Evolutionary conservation across 1,140 invertebrate genomes (phyloP).

Genomic region (Oscheius sp.): DNA sequence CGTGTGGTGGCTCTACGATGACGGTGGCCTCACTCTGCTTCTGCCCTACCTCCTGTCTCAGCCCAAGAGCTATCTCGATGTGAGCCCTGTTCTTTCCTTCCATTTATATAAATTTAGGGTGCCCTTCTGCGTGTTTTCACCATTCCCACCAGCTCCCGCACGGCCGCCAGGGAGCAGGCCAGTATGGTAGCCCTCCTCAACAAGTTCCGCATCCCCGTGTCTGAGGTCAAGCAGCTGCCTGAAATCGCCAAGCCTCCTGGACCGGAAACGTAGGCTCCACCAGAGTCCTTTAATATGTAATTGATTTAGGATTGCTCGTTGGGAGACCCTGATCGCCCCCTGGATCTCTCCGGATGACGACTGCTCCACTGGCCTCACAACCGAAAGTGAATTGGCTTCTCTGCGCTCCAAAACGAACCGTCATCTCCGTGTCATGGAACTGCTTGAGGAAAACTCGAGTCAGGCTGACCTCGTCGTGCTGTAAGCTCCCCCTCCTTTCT

Average conservation of each 20-base stretch:
- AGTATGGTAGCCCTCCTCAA: conserved; percentile 90
- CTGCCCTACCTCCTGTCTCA: conserved; percentile 83
- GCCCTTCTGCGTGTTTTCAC: conserved; percentile 87
- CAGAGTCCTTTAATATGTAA: no score
- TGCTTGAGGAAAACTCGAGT: conserved; percentile 51
- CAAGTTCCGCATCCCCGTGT: conserved; percentile 94
- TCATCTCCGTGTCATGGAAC: conserved; percentile 53
- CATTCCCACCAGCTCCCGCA: conserved; percentile 83
- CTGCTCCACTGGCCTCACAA: conserved; percentile 47
- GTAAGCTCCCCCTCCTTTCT: conserved; percentile 40
- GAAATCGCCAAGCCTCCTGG: conserved; percentile 73
- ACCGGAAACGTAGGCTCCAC: no score
- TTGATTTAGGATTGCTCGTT: conserved; percentile 16
- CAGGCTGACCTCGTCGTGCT: conserved; percentile 56
- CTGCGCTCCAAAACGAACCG: conserved; percentile 54
- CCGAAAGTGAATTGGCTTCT: conserved; percentile 52
- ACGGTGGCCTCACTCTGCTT: conserved; percentile 77
- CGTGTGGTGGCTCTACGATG: conserved; percentile 89
- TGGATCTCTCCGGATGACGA: conserved; percentile 8
- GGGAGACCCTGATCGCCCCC: conserved; percentile 17
- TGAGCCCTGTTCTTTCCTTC: not conserved
- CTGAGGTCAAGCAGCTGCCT: conserved; percentile 80
- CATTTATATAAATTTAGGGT: conserved; percentile 53
- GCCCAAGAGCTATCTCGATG: conserved; percentile 55
- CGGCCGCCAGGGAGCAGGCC: conserved; percentile 81